Base-by-base conservation (phyloP, 2,797 vertebrate genomes). In the Halcyon smyrnensis region DNA sequence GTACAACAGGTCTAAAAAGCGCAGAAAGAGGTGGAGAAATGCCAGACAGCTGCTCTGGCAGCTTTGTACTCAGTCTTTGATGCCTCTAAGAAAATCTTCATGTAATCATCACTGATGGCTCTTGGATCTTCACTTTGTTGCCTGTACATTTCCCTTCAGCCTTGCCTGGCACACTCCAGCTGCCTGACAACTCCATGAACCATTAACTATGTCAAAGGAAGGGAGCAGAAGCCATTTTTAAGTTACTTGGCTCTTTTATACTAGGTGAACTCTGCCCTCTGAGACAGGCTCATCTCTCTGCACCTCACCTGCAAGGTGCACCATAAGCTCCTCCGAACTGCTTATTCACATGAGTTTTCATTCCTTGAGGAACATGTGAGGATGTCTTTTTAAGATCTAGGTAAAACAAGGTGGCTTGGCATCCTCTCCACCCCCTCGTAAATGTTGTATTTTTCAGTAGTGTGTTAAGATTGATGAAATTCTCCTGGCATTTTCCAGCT, bases 401-500 rank as follows among this genome's bases (percentile, higher is more conserved):
- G 50, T 73, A 37, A 50, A 48, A 77, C 11, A 17, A 64, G 34
- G 65, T 50, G n/a, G 18, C 32, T n/a, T 93, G 77, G 74, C 53
- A 68, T 7, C 27, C 50, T 78, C 30, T 19, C 21, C 37, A 23
- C 41, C 62, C 57, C 5, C 1, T 39, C 73, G 70, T 21, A 57
- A 87, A 79, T 25, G 53, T 2, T 82, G 15, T 6, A 7, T 90
- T 90, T 84, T 51, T 82, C 70, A 89, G 36, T 8, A 51, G 50
- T 5, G 3, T 89, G 63, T 79, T 43, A 92, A 78, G 71, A 79
- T 8, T 30, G 73, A 80, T 91, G 39, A 63, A 67, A 81, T 70
- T 90, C 60, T 80, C 62, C 53, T 75, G 62, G 80, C 80, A 81
- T 96, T 93, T 94, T 57, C 65, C 94, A 93, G 53, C 57, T 88